Conservation (phyloP, 2,888 invertebrate genomes). For the Acleris cristana region DNA sequence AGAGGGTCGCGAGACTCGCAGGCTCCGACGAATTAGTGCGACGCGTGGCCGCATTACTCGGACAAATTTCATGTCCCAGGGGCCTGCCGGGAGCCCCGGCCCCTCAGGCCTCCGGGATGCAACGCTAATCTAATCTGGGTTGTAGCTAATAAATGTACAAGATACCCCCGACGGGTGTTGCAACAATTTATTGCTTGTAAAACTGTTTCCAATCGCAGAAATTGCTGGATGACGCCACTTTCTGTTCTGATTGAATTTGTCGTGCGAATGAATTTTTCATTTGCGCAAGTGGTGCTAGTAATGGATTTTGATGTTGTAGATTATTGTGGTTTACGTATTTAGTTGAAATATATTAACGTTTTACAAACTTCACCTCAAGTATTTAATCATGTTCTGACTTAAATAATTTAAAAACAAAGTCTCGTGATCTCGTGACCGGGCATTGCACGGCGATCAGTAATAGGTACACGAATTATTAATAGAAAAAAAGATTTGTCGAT, state of each 20-base stretch:
- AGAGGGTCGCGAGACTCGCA: constrained; percentile 60
- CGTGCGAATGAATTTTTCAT: constrained; percentile 67
- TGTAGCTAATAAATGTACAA: constrained; percentile 81
- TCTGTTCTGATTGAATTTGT: constrained; percentile 77
- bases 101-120: constrained; percentile 64
- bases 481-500: too few relatives aligned
- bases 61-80: constrained; percentile 73
- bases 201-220: constrained; percentile 82
- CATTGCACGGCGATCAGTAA: too few relatives aligned
- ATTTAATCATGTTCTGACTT: too few relatives aligned
- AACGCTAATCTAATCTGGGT: constrained; percentile 83
- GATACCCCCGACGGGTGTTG: constrained; percentile 71
- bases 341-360: neutral
- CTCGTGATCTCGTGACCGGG: too few relatives aligned
- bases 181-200: constrained; percentile 82
- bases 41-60: constrained; percentile 82
- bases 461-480: too few relatives aligned
- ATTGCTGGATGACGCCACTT: constrained; percentile 72
- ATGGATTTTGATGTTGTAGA: constrained; percentile 51
- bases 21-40: constrained; percentile 77
- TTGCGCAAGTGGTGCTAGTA: constrained; percentile 52
- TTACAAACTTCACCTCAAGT: too few relatives aligned
- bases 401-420: too few relatives aligned
- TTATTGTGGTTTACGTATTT: constrained; percentile 2
- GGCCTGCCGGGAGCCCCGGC: constrained; percentile 48